These are phyloP conservation scores for Beroe forskalii DNA, from an alignment of 37 sponge, comb jelly and placozoan species.

Conservation along the genomic window DNA sequence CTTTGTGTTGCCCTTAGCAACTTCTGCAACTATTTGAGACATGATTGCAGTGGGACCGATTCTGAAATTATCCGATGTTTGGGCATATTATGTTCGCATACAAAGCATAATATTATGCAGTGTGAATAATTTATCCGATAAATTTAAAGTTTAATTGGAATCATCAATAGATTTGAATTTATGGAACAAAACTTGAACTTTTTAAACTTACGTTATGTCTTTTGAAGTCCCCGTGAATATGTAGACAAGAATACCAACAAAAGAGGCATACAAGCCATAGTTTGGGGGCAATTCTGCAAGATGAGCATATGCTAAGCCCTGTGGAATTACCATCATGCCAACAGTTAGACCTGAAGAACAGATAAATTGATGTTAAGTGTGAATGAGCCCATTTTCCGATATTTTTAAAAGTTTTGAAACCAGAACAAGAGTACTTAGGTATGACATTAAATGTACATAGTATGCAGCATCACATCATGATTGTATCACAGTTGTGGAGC, in stretches of 20 bases:
- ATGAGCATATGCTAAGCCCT: conserved; percentile 53
- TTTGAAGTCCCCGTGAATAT: conserved; percentile 55
- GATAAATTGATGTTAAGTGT: neutral
- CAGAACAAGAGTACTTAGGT: too few species aligned
- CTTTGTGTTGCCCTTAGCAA: conserved; percentile 51
- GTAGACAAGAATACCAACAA: conserved; percentile 36
- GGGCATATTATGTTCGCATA: neutral
- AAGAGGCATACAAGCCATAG: conserved; percentile 51
- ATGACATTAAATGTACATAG: too few species aligned
- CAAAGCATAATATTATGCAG: neutral
- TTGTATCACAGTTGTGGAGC: too few species aligned
- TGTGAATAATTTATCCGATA: too few species aligned
- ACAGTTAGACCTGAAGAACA: conserved; percentile 22
- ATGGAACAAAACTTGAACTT: too few species aligned
- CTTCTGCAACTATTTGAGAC: conserved; percentile 62
- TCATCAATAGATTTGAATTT: too few species aligned
- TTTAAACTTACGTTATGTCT: conserved; percentile 49
- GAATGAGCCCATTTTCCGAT: too few species aligned
- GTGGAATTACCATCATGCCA: conserved; percentile 64
- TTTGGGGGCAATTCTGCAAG: conserved; percentile 52
- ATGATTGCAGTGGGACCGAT: conserved; percentile 62
- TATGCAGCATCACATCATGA: too few species aligned
- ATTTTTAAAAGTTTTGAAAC: too few species aligned
- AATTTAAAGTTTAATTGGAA: too few species aligned
- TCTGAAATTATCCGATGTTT: conserved; percentile 8